Evolutionary conservation across 2,113 vertebrate species (phyloP), one percentile per base, ranked within the genome.

Genomic region (Myotis davidii): DNA sequence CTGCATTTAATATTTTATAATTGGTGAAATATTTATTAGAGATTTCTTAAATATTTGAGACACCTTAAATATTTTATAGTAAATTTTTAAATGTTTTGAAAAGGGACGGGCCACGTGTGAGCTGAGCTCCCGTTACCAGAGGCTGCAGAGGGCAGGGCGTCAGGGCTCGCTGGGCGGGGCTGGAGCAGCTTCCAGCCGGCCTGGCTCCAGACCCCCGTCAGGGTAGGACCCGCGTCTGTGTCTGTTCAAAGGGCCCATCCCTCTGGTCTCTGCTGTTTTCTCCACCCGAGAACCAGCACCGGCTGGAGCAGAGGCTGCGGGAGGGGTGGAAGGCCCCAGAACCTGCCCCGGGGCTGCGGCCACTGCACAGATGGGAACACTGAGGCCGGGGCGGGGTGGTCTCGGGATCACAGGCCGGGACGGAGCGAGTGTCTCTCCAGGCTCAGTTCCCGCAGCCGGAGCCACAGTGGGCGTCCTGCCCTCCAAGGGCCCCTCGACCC

Each of bases 21-120:
- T 81, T 79, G 94, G 67, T 97, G 85, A 97, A 97, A 96, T 92
- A 97, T 97, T 97, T 87, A 97, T 90, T 50, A 85, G 52, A 17
- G 52, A 18, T 90, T 95, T 45, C 95, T 94, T 93, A 84, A 96
- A 94, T 95, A 94, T 95, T 92, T 92, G 94, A 97, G 83, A 50
- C 11, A 10, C 4, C 91, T 32, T 96, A 64, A 96, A 94, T 97
- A 94, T 95, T 97, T 97, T 34, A 97, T 77, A 84, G 61, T 76
- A 77, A 56, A 39, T 73, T 89, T 97, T 77, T 27, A 37, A 79
- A 67, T 34, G 78, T 96, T 97, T 97, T 93, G 90, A 84, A 65
- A 96, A 95, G 90, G 50, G 78, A 39, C 1, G 0, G 32, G 72
- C 89, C 27, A 42, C 23, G 16, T 4, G 42, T 32, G 6, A 20